Evolutionary conservation across 2,113 vertebrate species (phyloP), one percentile per base, ranked within the genome.

Genomic region (Lamprotornis superbus): DNA sequence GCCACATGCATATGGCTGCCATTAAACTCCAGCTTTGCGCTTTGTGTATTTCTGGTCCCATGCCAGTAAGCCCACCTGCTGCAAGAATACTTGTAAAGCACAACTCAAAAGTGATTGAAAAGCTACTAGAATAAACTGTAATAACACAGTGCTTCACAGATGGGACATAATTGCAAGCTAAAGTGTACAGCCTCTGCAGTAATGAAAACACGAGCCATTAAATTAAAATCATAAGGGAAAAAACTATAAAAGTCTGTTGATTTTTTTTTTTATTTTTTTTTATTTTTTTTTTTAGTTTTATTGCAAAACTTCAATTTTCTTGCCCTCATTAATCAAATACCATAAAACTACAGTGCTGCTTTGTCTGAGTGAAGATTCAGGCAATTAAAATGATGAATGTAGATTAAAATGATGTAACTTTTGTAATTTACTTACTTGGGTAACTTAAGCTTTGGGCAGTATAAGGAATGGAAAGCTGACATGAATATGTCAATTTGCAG

Each of bases 71-170:
- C 98, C 98, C 98, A 98, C 98, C 98, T 98, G 98, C 98, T 98
- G 98, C 97, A 98, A 98, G 98, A 98, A 98, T 98, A 98, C 98
- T 98, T 98, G 98, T 98, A 98, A 98, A 98, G 98, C 98, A 98
- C 98, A 98, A 98, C 98, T 98, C 98, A 98, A 97, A 98, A 98
- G 98, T 98, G 98, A 98, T 98, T 98, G 98, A 98, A 98, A 98
- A 98, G 98, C 98, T 98, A 97, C 98, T 97, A 98, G 98, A 98
- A 98, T 98, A 98, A 98, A 98, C 98, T 98, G 98, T 98, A 98
- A 98, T 98, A 98, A 98, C 98, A 98, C 98, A 98, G 98, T 97
- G 98, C 98, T 97, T 97, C 98, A 97, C 98, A 98, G 98, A 98
- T 98, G 98, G 98, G 98, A 97, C 98, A 97, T 98, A 98, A 98